phyloP scores from a whole-genome alignment of 2,113 vertebrate species.

The Herpetotheres cachinnans region DNA sequence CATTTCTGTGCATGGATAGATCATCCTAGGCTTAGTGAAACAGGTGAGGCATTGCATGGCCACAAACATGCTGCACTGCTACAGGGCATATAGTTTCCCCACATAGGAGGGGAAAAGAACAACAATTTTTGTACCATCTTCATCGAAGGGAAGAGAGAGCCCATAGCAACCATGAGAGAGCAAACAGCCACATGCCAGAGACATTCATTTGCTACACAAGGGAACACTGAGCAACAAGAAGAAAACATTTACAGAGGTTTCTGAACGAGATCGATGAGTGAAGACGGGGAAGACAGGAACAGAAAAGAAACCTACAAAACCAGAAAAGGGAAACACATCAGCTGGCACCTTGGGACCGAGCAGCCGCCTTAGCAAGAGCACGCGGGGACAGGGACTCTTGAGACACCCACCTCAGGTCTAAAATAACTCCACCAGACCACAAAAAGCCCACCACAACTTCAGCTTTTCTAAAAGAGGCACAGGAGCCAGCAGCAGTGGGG shows the following conservation, averaged over 20 bases:
- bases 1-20: not conserved
- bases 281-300: not conserved
- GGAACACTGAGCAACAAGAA: not conserved
- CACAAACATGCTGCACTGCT: not conserved
- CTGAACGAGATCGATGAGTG: not conserved
- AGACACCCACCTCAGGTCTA: not conserved
- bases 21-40: not conserved
- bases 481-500: not conserved
- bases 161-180: not conserved
- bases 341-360: accelerated
- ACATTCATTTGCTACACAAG: not conserved
- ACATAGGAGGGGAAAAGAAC: not conserved
- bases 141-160: not conserved
- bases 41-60: accelerated
- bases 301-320: not conserved
- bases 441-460: not conserved
- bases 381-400: not conserved
- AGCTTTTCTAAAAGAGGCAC: not conserved
- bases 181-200: not conserved
- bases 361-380: not conserved
- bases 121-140: not conserved
- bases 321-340: not conserved
- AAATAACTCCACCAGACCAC: not conserved
- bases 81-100: accelerated
- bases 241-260: not conserved